These are phyloP conservation scores for Caenorhabditis uteleia DNA, from an alignment of 2,888 invertebrate genomes.

Conservation along the genomic window DNA sequence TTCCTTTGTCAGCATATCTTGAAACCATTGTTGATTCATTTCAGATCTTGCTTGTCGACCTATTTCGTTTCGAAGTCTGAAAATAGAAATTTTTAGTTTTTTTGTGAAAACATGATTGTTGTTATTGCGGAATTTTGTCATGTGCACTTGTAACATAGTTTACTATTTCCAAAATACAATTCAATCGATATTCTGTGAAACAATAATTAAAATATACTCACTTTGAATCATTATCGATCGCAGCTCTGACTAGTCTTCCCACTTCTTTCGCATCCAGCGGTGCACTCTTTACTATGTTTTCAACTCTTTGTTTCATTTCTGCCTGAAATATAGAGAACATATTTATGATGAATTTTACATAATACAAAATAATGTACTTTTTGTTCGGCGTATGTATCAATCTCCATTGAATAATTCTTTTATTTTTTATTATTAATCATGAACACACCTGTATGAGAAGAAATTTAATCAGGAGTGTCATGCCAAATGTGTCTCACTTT, in stretches of 20 bases:
- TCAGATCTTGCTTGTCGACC: constrained; percentile 17
- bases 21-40: constrained; percentile 12
- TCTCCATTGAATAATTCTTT: not conserved
- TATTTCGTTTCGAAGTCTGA: constrained; percentile 19
- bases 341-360: too few species aligned
- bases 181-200: too few species aligned
- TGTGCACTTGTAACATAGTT: too few species aligned
- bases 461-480: too few species aligned
- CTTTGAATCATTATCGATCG: constrained; percentile 8
- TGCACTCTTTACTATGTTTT: constrained; percentile 13
- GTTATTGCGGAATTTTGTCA: too few species aligned
- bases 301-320: constrained; percentile 22
- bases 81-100: not conserved
- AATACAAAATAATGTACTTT: too few species aligned
- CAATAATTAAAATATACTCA: constrained; percentile 1
- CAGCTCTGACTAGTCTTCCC: constrained; percentile 13
- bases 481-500: too few species aligned
- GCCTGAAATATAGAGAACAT: constrained; percentile 22
- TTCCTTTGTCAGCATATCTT: constrained; percentile 1
- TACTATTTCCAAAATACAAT: too few species aligned
- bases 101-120: too few species aligned
- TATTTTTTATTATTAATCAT: not conserved
- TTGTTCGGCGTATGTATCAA: too few species aligned
- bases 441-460: too few species aligned
- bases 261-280: constrained; percentile 20